Base-by-base conservation (phyloP, 1,140 invertebrate species). In the Solenopsis fugax region DNA sequence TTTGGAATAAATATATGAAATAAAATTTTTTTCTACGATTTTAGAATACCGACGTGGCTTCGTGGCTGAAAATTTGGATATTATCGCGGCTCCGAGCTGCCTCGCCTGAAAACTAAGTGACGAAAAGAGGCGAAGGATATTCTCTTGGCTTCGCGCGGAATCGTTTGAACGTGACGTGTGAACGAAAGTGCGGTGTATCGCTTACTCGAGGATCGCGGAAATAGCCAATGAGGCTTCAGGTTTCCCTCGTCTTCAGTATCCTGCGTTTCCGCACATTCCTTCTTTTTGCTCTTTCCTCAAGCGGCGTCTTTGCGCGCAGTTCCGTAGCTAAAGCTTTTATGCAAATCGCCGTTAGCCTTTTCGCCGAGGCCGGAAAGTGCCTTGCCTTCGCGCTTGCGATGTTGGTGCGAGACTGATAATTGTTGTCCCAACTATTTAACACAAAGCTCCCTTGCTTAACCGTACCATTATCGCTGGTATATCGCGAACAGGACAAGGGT, bases 101-200 rank as follows among this genome's bases (percentile, higher is more conserved):
- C 18, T 29, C 12, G 13, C 16, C 1, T 50, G 48, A 64, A 73
- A 88, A 85, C 12, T n/a, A 78, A 85, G 54, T 21, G 37, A n/a
- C 29, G 65, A 67, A 89, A 88, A 54, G 54, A 34, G 50, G 21
- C 37, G 16, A 54, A n/a, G 13, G 34, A 21, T n/a, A 73, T 85
- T 29, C 48, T 56, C 81, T 89, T 48, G 88, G 24, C 54, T 76
- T 50, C 21, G 48, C 41, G n/a, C 45, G 52, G 67, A 62, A 50
- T 48, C 56, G 45, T 86, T 89, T 41, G 73, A 78, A 89, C 82
- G 67, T 89, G 87, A 86, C 54, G 45, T 34, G 87, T n/a, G 77
- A 86, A 60, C 50, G 54, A 75, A 89, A 86, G 37, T 16, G 48
- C 24, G 52, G 21, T 13, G 21, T 72, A 72, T 82, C 78, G 65